phyloP scores from a whole-genome alignment of 2,888 invertebrate genomes.

The Ophion ellenae region DNA sequence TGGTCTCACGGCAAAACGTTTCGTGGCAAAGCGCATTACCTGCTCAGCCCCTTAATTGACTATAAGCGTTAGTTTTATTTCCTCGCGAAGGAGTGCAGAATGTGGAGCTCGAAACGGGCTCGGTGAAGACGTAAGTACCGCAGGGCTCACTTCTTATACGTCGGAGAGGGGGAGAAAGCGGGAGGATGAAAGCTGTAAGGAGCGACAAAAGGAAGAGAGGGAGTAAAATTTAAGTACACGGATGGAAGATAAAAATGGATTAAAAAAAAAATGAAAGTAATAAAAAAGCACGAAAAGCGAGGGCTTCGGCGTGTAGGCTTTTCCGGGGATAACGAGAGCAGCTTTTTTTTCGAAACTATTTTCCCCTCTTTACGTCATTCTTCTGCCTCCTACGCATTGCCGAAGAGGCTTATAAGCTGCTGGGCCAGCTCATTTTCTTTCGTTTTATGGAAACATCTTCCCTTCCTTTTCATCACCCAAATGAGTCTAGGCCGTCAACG shows the following conservation, averaged over 20 bases:
- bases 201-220: constrained; percentile 46
- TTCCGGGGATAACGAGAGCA: constrained; percentile 65
- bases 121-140: constrained; percentile 53
- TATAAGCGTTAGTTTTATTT: constrained; percentile 78
- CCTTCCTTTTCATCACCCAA: constrained; percentile 15
- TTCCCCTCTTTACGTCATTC: constrained; percentile 12
- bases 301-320: constrained; percentile 36
- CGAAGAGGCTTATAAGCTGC: constrained; percentile 73
- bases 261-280: constrained; percentile 39
- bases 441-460: constrained; percentile 43
- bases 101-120: constrained; percentile 45
- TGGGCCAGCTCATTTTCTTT: constrained; percentile 76
- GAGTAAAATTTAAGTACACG: constrained; percentile 46
- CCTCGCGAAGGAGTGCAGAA: constrained; percentile 60
- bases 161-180: constrained; percentile 19
- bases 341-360: constrained; percentile 50
- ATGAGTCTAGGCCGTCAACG: constrained; percentile 12
- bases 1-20: constrained; percentile 63
- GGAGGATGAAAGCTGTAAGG: constrained; percentile 26
- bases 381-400: constrained; percentile 33
- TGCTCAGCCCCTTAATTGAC: constrained; percentile 77
- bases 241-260: constrained; percentile 28
- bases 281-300: constrained; percentile 41
- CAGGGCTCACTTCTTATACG: constrained; percentile 20
- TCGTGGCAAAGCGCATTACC: constrained; percentile 74